Conservation (phyloP, 2,113 vertebrate genomes). For the Chionis minor region DNA sequence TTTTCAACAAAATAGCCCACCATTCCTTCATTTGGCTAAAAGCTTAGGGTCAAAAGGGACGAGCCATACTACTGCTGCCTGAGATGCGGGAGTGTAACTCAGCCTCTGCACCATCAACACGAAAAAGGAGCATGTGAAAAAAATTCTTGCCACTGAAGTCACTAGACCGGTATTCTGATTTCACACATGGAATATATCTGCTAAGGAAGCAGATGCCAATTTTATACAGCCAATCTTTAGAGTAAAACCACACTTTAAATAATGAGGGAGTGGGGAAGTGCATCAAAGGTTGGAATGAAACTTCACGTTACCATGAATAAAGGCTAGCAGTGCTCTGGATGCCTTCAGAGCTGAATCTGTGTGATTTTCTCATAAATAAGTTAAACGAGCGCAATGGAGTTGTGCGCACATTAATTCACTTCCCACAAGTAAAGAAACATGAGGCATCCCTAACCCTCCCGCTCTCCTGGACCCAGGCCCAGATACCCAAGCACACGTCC, state of each 20-base stretch:
- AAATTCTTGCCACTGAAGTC: neutral
- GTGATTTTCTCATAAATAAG: neutral
- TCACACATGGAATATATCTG: slow-evolving; percentile 56
- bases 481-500: rapidly evolving
- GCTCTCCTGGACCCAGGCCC: neutral
- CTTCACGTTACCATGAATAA: neutral
- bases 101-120: neutral
- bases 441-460: neutral
- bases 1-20: neutral
- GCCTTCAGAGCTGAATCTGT: neutral
- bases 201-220: slow-evolving; percentile 33
- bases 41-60: neutral
- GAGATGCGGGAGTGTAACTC: neutral
- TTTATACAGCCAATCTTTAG: slow-evolving; percentile 18
- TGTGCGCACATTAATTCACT: neutral
- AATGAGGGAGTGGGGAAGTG: neutral
- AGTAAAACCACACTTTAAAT: slow-evolving; percentile 58
- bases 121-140: neutral
- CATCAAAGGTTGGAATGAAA: slow-evolving; percentile 42
- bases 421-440: neutral
- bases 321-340: slow-evolving; percentile 24
- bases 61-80: neutral
- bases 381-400: neutral
- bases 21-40: neutral
- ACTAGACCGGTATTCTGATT: neutral